These are phyloP conservation scores for Herpetotheres cachinnans DNA, from an alignment of 2,113 vertebrate species.

Conservation along the genomic window DNA sequence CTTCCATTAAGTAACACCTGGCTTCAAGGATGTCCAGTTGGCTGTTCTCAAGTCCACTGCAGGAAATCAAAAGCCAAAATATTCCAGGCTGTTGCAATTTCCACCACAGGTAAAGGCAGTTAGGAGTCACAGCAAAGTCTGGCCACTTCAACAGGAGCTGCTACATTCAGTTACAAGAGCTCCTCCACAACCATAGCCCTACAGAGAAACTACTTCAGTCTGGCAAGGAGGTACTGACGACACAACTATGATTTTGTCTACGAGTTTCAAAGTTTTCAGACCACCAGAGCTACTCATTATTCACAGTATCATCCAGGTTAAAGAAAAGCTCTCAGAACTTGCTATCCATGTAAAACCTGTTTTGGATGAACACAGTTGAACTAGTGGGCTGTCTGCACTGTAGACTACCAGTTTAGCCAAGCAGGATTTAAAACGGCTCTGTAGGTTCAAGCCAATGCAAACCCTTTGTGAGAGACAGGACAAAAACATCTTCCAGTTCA, in stretches of 20 bases:
- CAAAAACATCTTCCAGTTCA: background rate
- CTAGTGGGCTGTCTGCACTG: background rate
- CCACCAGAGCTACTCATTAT: background rate
- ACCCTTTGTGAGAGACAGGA: background rate
- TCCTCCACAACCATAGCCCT: background rate
- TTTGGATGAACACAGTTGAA: background rate
- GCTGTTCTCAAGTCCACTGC: background rate
- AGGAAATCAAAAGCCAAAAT: background rate
- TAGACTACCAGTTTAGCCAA: background rate
- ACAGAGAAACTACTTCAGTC: background rate
- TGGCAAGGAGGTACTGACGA: background rate
- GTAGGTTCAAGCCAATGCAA: background rate
- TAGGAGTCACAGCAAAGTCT: background rate
- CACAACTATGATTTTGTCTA: background rate
- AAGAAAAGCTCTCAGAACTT: background rate
- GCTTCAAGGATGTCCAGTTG: background rate
- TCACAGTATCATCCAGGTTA: background rate
- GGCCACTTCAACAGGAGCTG: background rate
- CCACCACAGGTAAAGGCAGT: background rate
- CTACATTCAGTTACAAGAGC: background rate
- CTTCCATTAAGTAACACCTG: background rate
- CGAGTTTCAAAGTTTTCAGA: background rate
- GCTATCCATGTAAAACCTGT: background rate
- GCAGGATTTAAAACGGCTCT: background rate
- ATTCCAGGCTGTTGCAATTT: background rate